Conservation (phyloP, 2,797 vertebrate species). For the Sorex maritimensis region DNA sequence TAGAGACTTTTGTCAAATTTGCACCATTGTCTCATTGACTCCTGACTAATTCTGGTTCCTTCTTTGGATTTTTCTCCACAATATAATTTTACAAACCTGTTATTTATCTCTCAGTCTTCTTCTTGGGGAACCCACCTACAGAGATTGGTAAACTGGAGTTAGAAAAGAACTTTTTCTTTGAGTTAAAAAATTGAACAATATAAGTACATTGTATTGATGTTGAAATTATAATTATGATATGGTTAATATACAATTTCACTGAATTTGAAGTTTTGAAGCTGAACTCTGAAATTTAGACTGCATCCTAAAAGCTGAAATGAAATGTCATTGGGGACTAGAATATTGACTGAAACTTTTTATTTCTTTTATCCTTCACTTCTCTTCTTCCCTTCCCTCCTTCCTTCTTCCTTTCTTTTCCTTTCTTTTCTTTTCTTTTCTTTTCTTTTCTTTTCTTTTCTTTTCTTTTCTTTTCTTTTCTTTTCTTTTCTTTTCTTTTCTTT, state of each 20-base stretch:
- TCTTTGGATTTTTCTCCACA: neutral
- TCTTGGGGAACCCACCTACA: neutral
- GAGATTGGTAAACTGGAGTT: neutral
- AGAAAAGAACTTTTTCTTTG: neutral
- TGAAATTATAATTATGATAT: neutral
- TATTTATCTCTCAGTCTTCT: neutral
- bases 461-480: no score
- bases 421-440: no score
- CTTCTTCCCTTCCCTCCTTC: no score
- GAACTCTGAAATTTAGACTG: neutral
- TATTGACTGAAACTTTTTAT: neutral
- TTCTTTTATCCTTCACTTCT: neutral
- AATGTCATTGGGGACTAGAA: neutral
- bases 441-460: no score
- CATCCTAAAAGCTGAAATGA: neutral
- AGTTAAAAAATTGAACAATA: neutral
- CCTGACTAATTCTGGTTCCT: neutral
- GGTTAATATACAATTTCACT: neutral
- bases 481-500: no score
- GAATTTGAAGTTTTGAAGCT: slow-evolving; percentile 1
- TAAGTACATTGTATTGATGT: neutral
- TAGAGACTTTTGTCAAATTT: neutral
- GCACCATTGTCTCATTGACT: neutral
- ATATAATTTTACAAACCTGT: neutral
- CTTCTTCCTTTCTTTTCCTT: no score